phyloP scores from a whole-genome alignment of 2,888 invertebrate genomes.

The Calliopum simillimum region DNA sequence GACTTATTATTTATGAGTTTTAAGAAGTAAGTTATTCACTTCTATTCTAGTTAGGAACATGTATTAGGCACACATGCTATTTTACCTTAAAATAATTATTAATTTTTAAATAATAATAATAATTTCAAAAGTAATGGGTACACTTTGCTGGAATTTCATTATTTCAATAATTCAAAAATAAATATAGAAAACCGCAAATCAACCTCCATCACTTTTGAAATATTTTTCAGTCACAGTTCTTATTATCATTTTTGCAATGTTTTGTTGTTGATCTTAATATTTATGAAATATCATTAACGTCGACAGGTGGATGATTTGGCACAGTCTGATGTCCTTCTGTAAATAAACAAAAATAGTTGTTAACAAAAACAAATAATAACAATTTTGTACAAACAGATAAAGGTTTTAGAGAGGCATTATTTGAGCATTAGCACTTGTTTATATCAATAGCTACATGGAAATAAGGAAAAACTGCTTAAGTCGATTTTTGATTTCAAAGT shows the following conservation, averaged over 20 bases:
- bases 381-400: background rate
- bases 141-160: too few relatives aligned
- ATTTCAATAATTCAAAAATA: too few relatives aligned
- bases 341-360: slow-evolving; percentile 33
- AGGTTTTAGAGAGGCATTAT: too few relatives aligned
- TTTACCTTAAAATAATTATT: background rate
- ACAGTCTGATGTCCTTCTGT: slow-evolving; percentile 49
- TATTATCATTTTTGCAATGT: slow-evolving; percentile 32
- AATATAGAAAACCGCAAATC: too few relatives aligned
- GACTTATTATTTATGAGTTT: background rate
- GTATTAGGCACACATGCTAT: slow-evolving; percentile 30
- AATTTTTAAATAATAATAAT: slow-evolving; percentile 22
- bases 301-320: slow-evolving; percentile 44
- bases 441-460: too few relatives aligned
- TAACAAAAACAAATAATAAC: background rate
- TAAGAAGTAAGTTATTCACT: too few relatives aligned
- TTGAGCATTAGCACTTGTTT: too few relatives aligned
- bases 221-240: slow-evolving; percentile 26
- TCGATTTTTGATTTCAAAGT: too few relatives aligned
- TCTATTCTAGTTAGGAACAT: slow-evolving; percentile 13
- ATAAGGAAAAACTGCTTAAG: too few relatives aligned
- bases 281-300: slow-evolving; percentile 52
- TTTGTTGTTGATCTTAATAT: slow-evolving; percentile 31
- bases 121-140: background rate
- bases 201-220: background rate